phyloP scores from a whole-genome alignment of 2,113 vertebrate genomes.

The Saguinus midas region DNA sequence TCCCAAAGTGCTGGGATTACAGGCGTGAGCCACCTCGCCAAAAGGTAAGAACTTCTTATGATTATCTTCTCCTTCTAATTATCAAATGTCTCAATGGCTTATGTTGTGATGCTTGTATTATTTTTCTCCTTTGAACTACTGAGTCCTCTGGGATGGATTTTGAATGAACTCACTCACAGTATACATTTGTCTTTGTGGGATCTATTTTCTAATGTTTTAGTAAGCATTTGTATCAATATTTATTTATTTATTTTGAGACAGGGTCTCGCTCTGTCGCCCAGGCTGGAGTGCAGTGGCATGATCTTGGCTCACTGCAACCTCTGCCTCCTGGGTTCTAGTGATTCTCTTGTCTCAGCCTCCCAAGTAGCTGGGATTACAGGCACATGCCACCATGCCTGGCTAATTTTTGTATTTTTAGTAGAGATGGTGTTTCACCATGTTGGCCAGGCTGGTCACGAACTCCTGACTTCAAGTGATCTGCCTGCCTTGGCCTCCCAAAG shows the following conservation, averaged over 20 bases:
- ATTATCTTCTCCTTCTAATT: neutral
- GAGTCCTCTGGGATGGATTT: neutral
- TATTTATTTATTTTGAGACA: neutral
- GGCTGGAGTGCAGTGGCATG: neutral
- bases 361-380: neutral
- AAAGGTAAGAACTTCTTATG: too few species aligned
- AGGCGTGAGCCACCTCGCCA: too few species aligned
- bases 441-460: neutral
- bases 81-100: neutral
- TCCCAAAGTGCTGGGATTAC: too few species aligned
- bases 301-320: neutral
- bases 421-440: neutral
- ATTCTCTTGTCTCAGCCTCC: too few species aligned
- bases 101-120: neutral
- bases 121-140: neutral
- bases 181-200: neutral
- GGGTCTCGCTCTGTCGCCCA: neutral
- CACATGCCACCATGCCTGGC: neutral
- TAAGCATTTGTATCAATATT: neutral
- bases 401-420: neutral
- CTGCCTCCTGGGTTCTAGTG: fast-evolving
- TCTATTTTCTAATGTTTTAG: neutral
- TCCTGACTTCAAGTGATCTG: neutral
- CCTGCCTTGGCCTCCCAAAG: neutral
- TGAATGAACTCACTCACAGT: neutral